Conservation (phyloP, 2,797 vertebrate species). For the Nyctalus aviator region DNA sequence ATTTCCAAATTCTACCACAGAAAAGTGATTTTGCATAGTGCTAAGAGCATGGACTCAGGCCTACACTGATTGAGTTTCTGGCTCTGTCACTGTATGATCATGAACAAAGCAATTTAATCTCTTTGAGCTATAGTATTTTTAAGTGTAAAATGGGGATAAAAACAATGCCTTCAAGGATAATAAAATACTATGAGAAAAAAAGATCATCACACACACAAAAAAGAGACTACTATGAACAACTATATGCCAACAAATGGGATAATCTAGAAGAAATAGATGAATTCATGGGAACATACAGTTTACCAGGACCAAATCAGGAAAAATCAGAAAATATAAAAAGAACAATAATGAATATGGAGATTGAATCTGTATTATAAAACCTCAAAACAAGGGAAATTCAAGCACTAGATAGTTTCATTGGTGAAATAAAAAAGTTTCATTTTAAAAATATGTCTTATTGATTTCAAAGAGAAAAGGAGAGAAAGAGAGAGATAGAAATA, state of each 20-base stretch:
- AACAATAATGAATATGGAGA: background rate
- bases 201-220: too few species aligned
- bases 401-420: background rate
- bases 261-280: background rate
- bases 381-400: background rate
- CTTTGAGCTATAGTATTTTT: background rate
- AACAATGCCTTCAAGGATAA: background rate
- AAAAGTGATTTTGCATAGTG: background rate
- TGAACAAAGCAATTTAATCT: background rate
- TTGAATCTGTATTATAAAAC: background rate
- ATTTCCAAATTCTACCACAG: background rate
- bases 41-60: background rate
- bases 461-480: too few species aligned
- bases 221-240: background rate
- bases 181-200: background rate
- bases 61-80: background rate
- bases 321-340: conserved; percentile 17
- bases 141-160: conserved; percentile 27
- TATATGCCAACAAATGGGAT: background rate
- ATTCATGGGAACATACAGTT: background rate
- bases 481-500: too few species aligned
- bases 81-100: background rate
- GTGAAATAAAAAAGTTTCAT: background rate
- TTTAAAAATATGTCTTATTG: background rate
- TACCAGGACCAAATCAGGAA: background rate